These are phyloP conservation scores for Belgica antarctica DNA, from an alignment of 2,888 invertebrate genomes.

Conservation along the genomic window DNA sequence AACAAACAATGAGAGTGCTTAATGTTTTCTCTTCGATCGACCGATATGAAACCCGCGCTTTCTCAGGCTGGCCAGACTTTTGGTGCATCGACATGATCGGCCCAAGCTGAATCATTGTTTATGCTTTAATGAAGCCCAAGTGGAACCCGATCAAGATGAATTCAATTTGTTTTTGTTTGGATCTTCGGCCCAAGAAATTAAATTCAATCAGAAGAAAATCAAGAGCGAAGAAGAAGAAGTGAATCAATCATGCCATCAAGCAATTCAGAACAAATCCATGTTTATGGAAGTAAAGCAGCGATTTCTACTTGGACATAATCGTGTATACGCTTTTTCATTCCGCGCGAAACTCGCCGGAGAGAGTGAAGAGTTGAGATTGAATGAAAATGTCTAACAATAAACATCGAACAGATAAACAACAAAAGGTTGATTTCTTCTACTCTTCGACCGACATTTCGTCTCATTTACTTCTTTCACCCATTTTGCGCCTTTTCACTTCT, in stretches of 20 bases:
- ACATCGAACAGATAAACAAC: background rate
- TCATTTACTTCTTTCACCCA: background rate
- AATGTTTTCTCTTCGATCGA: conserved; percentile 8
- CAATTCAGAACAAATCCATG: conserved; percentile 42
- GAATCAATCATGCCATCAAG: conserved; percentile 39
- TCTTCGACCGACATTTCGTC: conserved; percentile 17
- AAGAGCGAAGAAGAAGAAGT: background rate
- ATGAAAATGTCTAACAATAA: conserved; percentile 26
- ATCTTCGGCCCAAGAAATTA: background rate
- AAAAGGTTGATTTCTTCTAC: conserved; percentile 4
- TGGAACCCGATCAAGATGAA: background rate
- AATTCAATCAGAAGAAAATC: background rate
- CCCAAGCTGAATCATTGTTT: no score
- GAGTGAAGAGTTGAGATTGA: background rate
- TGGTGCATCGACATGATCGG: no score
- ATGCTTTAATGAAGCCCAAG: conserved; percentile 12
- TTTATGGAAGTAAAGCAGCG: conserved; percentile 28
- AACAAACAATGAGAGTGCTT: conserved; percentile 41
- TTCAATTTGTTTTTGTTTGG: conserved; percentile 6
- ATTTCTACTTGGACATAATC: background rate
- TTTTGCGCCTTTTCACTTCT: background rate
- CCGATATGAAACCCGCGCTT: background rate
- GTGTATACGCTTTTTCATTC: no score
- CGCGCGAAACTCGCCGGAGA: background rate
- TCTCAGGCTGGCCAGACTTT: background rate